Base-by-base conservation (phyloP, 1,140 invertebrate genomes). In the Drosophila burlai region DNA sequence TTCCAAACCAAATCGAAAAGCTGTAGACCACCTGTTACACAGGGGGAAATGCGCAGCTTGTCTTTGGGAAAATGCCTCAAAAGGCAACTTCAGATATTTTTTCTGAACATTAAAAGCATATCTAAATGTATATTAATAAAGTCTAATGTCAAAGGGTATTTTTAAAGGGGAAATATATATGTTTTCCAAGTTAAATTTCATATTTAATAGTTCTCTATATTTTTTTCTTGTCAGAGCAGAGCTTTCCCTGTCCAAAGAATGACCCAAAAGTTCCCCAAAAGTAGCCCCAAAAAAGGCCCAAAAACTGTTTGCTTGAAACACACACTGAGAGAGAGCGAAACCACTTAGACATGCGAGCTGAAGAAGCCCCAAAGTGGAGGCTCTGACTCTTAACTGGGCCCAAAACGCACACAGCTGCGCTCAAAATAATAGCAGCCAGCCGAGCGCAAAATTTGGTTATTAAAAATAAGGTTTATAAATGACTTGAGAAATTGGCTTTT, bases 1-100 rank as follows among this genome's bases (percentile, higher is more conserved):
- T 71, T 71, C 38, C 67, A 69, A 38, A 71, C 40, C 63, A 54
- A 71, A 68, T 54, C n/a, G 38, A 36, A 31, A 7, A 24, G 42
- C 65, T 40, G 60, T 21, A 10, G 8, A 6, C 2, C 64, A 46
- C 57, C 26, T 52, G 50, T 15, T 18, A 38, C 34, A 55, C 34
- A n/a, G 15, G 2, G 9, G 10, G 9, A 57, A 55, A 55, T 16
- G 31, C 0, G 18, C 13, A 36, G n/a, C 5, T 31, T 1, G 24
- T 52, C n/a, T 52, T 13, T 0, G 1, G 50, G 11, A 8, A 54
- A 52, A 52, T 52, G 49, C 49, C 24, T 10, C 4, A n/a, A 5
- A 29, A 29, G 8, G 15, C 6, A 49, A 0, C n/a, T 9, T 11
- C 7, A 9, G 7, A 31, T 31, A 31, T 18, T 10, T 4, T 11